Base-by-base conservation (phyloP, 2,888 invertebrate genomes). In the Rhimphoctona megacephalus region DNA sequence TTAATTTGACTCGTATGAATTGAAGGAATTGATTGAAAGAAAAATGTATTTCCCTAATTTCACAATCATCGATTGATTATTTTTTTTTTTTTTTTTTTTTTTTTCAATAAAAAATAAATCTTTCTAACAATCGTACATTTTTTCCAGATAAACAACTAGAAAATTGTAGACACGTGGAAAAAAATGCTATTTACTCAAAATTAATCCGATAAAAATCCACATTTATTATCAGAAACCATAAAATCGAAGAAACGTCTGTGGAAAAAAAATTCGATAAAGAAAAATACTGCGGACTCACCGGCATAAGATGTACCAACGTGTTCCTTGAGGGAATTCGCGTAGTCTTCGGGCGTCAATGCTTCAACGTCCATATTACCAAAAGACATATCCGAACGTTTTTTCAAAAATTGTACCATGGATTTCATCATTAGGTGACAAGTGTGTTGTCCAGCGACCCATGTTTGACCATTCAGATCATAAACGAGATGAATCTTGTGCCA, bases 361-460 rank as follows among this genome's bases (percentile, higher is more conserved):
- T 95, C 95, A 4, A 97, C 94, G 91, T 97, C 97, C 94, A 96
- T 96, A 8, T 96, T 96, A 0, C 94, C 93, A 90, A 95, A 95
- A 66, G 94, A 92, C 72, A 95, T 93, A 54, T 95, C 93, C 73
- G 92, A 91, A n/a, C 95, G 91, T 61, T 92, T 92, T 89, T 95
- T 95, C 22, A 96, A 90, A 81, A 94, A 95, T 89, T 96, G 95
- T 74, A 97, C 97, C 88, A 98, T 94, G 0, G 97, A 96, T 86
- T 96, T 96, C 95, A 97, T 97, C 94, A 97, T 96, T 30, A 98
- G 95, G 90, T 96, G 96, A 89, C 98, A 98, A 8, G 97, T 97
- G 86, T 96, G 95, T 17, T 95, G 95, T 0, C 98, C 98, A 9
- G 96, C 97, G 0, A 96, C 95, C 90, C 96, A 95, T 66, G 95